Conservation (phyloP, 2,113 vertebrate genomes). For the Istiophorus platypterus region DNA sequence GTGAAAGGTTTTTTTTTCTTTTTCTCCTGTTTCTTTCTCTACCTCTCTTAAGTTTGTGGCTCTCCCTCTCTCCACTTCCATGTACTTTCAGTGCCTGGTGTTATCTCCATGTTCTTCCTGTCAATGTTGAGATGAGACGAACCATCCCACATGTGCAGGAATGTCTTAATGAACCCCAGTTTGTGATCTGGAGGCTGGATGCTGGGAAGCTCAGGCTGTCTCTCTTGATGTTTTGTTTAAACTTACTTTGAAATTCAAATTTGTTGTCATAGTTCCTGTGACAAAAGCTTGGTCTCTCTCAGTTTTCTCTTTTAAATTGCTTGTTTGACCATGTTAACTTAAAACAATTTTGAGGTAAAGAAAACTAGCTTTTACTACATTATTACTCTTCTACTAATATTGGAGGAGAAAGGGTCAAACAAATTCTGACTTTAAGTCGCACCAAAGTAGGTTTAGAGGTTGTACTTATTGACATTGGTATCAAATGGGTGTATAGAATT, state of each 20-base stretch:
- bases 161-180: conserved; percentile 72
- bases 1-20: conserved; percentile 26
- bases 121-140: conserved; percentile 55
- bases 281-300: background rate
- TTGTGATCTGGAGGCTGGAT: conserved; percentile 29
- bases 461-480: background rate
- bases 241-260: conserved; percentile 31
- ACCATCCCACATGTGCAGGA: conserved; percentile 70
- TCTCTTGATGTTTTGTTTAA: conserved; percentile 35
- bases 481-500: no score
- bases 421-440: background rate
- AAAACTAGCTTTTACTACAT: background rate
- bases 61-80: conserved; percentile 8
- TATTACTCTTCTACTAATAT: background rate
- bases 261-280: background rate
- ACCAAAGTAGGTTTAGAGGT: background rate
- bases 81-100: conserved; percentile 41
- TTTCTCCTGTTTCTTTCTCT: background rate
- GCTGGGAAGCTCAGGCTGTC: conserved; percentile 40
- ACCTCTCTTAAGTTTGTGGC: background rate
- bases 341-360: background rate
- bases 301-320: background rate
- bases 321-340: conserved; percentile 3
- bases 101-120: conserved; percentile 65
- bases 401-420: background rate